phyloP scores from a whole-genome alignment of 2,797 vertebrate genomes.

The Sebastes ruberrimus region DNA sequence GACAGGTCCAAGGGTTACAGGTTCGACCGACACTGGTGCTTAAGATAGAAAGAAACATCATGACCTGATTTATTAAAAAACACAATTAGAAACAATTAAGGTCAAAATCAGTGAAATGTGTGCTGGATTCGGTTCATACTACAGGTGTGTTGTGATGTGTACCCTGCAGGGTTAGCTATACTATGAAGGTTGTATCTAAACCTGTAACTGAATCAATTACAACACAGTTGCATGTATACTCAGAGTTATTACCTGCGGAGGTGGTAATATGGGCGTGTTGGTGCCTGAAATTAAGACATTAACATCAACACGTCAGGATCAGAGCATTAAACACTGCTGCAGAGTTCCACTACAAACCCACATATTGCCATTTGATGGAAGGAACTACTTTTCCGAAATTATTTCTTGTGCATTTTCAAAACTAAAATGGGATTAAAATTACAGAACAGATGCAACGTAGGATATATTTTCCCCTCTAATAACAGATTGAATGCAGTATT shows the following conservation, averaged over 20 bases:
- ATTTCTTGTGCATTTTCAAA: neutral
- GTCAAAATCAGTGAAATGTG: neutral
- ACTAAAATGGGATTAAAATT: neutral
- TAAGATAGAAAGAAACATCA: neutral
- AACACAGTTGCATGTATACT: neutral
- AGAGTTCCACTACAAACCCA: neutral
- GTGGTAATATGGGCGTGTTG: neutral
- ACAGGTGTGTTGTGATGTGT: neutral
- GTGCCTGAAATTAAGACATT: constrained; percentile 22
- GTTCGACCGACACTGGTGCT: neutral
- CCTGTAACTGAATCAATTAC: neutral
- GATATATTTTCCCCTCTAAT: too few relatives aligned
- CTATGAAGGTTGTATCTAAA: neutral
- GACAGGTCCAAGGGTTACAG: constrained; percentile 23
- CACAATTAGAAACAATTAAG: too few relatives aligned
- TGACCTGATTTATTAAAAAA: neutral
- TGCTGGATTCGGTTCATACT: neutral
- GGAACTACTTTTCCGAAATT: neutral
- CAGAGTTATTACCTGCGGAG: neutral
- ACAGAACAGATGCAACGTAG: neutral
- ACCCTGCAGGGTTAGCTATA: neutral
- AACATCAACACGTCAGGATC: constrained; percentile 11
- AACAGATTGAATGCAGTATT: neutral
- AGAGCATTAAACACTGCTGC: neutral
- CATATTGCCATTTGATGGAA: neutral